phyloP scores from a whole-genome alignment of 2,113 vertebrate species.

The Odocoileus virginianus region DNA sequence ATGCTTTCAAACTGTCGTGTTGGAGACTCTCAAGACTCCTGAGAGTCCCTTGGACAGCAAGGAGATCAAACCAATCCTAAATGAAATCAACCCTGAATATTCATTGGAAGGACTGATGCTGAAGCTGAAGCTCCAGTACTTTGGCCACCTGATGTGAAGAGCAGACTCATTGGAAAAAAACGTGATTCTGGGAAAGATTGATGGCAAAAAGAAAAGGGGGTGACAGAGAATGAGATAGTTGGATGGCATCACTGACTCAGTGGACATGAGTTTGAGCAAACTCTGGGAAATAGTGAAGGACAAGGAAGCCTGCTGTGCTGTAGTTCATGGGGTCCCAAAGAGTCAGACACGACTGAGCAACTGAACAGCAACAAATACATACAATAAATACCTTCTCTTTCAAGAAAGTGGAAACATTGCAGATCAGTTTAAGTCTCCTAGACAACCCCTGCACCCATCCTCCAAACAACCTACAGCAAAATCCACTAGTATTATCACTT shows the following conservation, averaged over 20 bases:
- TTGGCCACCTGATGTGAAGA: not conserved
- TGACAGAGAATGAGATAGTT: not conserved
- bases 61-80: not conserved
- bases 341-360: accelerated
- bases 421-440: not conserved
- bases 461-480: not conserved
- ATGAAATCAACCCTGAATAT: not conserved
- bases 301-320: not conserved
- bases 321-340: not conserved
- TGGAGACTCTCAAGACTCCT: not conserved
- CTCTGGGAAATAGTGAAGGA: not conserved
- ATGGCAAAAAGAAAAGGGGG: not conserved
- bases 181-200: not conserved
- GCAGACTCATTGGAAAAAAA: not conserved
- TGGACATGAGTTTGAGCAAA: not conserved
- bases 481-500: not conserved
- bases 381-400: not conserved
- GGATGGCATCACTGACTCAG: not conserved
- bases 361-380: not conserved
- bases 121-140: not conserved
- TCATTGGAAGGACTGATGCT: not conserved
- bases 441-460: not conserved
- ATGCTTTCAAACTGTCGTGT: not conserved
- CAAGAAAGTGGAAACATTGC: not conserved
- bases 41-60: not conserved